Evolutionary conservation across 1,140 invertebrate species (phyloP).

Genomic region (Cotesia typhae): DNA sequence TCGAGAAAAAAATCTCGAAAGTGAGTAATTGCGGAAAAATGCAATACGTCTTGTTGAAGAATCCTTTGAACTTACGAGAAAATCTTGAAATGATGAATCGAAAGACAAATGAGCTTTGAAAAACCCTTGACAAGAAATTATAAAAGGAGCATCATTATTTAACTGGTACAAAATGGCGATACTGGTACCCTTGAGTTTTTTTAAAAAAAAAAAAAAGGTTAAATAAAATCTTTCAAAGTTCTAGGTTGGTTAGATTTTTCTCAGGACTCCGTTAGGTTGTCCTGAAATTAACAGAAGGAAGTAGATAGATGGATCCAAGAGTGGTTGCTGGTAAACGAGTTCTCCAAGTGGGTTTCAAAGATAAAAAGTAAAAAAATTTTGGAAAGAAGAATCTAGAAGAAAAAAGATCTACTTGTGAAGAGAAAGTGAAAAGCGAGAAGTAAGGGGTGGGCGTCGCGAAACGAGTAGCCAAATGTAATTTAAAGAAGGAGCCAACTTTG

Average conservation of each 20-base stretch:
- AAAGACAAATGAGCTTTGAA: no score
- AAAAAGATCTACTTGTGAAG: not conserved
- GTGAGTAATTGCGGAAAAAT: no score
- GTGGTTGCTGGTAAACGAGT: slow-evolving; percentile 43
- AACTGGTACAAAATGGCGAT: no score
- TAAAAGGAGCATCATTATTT: no score
- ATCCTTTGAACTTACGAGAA: no score
- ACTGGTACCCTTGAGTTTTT: not conserved
- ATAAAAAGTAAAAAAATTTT: not conserved
- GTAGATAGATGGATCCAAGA: slow-evolving; percentile 33
- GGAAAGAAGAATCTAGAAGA: slow-evolving; percentile 6
- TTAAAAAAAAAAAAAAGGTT: not conserved
- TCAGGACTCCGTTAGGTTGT: not conserved
- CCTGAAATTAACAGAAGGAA: slow-evolving; percentile 36
- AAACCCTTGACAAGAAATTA: no score
- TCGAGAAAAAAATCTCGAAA: no score
- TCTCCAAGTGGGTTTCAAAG: slow-evolving; percentile 24
- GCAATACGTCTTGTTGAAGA: no score
- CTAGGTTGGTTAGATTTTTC: slow-evolving; percentile 2
- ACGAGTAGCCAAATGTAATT: slow-evolving; percentile 62
- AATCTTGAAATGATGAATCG: no score
- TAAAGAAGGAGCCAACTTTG: slow-evolving; percentile 57
- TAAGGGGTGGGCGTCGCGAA: slow-evolving; percentile 44
- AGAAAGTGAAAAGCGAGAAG: slow-evolving; percentile 29
- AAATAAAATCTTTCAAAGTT: slow-evolving; percentile 7